Conservation (phyloP, 2,797 vertebrate species). For the Enteromius anoplus region DNA sequence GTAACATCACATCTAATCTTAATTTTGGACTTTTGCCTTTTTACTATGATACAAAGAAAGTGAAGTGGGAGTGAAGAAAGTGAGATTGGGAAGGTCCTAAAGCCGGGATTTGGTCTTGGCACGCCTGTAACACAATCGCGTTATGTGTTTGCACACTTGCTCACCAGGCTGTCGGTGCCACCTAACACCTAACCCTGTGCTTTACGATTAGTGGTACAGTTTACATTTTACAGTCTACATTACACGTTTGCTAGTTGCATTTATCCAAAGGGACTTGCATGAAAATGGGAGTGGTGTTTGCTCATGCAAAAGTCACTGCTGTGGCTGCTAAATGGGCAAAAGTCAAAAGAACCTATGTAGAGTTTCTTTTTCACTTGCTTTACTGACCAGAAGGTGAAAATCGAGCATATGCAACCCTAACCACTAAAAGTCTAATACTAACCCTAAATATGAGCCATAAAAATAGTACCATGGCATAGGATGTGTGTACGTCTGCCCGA, state of each 20-base stretch:
- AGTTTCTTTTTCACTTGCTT: neutral
- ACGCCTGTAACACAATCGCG: neutral
- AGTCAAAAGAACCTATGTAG: neutral
- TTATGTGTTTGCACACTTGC: neutral
- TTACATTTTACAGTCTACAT: neutral
- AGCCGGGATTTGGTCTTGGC: neutral
- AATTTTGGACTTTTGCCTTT: neutral
- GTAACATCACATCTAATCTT: no score
- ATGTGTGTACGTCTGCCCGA: slow-evolving; percentile 1
- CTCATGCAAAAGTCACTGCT: neutral
- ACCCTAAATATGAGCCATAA: neutral
- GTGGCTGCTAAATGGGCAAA: neutral
- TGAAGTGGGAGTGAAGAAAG: neutral
- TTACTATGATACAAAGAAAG: neutral
- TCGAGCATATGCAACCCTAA: neutral
- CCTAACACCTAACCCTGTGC: neutral
- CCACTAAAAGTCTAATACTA: neutral
- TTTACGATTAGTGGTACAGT: neutral
- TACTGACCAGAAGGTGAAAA: neutral
- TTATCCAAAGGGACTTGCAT: neutral
- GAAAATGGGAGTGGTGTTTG: neutral
- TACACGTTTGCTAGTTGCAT: neutral
- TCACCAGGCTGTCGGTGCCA: neutral
- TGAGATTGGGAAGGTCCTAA: neutral
- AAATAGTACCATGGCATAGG: neutral